Evolutionary conservation across 2,888 invertebrate genomes (phyloP).

Genomic region (Agrotis exclamationis): DNA sequence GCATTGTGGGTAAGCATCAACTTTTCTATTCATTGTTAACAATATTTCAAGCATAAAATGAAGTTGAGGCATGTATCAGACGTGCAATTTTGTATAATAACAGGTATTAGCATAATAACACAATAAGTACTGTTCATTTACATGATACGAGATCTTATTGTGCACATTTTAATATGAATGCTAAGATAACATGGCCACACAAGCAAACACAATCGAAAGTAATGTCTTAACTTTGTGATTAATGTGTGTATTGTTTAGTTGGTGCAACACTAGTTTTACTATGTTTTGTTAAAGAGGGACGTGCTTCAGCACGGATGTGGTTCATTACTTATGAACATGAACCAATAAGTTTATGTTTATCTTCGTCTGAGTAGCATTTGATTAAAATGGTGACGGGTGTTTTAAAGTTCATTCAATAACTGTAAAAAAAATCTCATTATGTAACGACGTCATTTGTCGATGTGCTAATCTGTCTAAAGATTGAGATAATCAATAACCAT

Average conservation of each 20-base stretch:
- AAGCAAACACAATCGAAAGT: constrained; percentile 15
- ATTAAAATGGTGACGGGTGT: background rate
- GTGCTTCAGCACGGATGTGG: background rate
- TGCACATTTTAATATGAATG: constrained; percentile 29
- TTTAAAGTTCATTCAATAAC: background rate
- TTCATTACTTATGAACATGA: background rate
- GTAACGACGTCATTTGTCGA: constrained; percentile 4
- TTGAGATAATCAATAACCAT: constrained; percentile 38
- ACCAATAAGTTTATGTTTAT: constrained; percentile 5
- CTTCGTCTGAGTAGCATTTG: background rate
- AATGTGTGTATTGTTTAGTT: constrained; percentile 32
- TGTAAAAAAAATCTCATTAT: background rate
- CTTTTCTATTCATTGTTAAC: constrained; percentile 14
- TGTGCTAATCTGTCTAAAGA: constrained; percentile 30
- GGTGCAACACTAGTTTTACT: constrained; percentile 21
- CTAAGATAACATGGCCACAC: constrained; percentile 3
- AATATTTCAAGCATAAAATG: constrained; percentile 26
- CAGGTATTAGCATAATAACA: constrained; percentile 47
- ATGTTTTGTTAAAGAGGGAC: constrained; percentile 8
- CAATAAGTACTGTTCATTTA: constrained; percentile 32
- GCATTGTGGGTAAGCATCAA: background rate
- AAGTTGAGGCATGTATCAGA: constrained; percentile 24
- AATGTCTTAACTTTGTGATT: constrained; percentile 22
- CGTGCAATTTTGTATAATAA: constrained; percentile 26
- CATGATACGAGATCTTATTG: constrained; percentile 40